Conservation (phyloP, 2,113 vertebrate species). For the Dasypus novemcinctus region DNA sequence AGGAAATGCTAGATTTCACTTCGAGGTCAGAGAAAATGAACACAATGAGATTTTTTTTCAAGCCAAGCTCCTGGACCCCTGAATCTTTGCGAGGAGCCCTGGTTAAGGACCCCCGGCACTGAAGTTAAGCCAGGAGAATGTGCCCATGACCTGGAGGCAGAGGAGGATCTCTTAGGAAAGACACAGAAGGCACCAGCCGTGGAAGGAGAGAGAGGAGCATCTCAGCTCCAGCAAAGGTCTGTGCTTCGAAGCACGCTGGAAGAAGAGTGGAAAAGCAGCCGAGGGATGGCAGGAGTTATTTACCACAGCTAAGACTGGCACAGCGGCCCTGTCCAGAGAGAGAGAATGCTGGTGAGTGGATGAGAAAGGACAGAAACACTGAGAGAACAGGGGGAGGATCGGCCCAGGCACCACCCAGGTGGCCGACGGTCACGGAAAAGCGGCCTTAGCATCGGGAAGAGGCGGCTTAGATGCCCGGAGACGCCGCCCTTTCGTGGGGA, state of each 20-base stretch:
- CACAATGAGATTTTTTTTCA: no score
- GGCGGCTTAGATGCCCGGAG: no score
- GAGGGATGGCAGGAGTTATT: background rate
- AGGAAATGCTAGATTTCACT: no score
- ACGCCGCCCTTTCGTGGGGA: no score
- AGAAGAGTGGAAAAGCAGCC: background rate
- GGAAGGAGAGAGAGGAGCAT: rapidly evolving
- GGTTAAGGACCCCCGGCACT: no score
- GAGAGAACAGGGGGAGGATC: background rate
- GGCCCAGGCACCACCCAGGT: no score
- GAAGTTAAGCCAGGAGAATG: background rate
- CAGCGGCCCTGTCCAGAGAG: background rate
- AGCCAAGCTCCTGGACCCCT: no score
- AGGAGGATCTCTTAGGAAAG: background rate
- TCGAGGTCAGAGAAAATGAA: no score
- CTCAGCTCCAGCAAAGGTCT: background rate
- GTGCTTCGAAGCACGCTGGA: background rate
- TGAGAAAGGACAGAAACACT: background rate
- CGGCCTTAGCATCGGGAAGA: no score
- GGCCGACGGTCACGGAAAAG: background rate
- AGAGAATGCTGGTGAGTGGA: background rate
- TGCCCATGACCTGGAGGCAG: background rate
- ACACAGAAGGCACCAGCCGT: background rate
- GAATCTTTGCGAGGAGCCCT: no score
- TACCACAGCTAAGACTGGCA: background rate